Percentiles rank a stretch among this genome's conserved stretches.
Evolutionary conservation across 2,888 invertebrate genomes (phyloP).

Genomic region (Trisateles emortualis): DNA sequence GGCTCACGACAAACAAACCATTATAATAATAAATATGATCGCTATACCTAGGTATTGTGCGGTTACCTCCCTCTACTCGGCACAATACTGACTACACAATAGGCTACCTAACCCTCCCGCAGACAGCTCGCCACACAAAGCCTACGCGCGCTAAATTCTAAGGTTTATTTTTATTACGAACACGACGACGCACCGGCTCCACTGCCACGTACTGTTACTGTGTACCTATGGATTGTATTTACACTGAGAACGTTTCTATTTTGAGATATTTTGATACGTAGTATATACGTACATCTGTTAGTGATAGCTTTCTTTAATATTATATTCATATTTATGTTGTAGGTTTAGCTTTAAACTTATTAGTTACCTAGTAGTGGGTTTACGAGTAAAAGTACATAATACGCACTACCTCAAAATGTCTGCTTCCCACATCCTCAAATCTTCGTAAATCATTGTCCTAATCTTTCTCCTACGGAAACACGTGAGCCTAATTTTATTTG

Average conservation of each 20-base stretch:
- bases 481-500: no score
- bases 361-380: no score
- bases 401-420: no score
- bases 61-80: not conserved
- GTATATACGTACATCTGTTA: constrained; percentile 6
- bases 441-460: no score
- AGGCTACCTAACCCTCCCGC: constrained; percentile 20
- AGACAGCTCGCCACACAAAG: not conserved
- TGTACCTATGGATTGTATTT: constrained; percentile 13
- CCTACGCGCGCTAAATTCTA: not conserved
- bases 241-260: constrained; percentile 9
- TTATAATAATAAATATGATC: constrained; percentile 11
- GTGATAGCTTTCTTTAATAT: not conserved
- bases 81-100: constrained; percentile 21
- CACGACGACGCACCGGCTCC: no score
- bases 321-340: not conserved
- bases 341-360: no score
- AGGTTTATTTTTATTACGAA: constrained; percentile 15
- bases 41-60: not conserved
- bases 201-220: no score
- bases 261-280: constrained; percentile 8
- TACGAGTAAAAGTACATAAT: no score
- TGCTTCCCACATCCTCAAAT: no score
- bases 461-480: no score
- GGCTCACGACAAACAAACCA: constrained; percentile 1